Evolutionary conservation across 2,113 vertebrate species (phyloP), one percentile per base, ranked within the genome.

Genomic region (Prinia subflava): DNA sequence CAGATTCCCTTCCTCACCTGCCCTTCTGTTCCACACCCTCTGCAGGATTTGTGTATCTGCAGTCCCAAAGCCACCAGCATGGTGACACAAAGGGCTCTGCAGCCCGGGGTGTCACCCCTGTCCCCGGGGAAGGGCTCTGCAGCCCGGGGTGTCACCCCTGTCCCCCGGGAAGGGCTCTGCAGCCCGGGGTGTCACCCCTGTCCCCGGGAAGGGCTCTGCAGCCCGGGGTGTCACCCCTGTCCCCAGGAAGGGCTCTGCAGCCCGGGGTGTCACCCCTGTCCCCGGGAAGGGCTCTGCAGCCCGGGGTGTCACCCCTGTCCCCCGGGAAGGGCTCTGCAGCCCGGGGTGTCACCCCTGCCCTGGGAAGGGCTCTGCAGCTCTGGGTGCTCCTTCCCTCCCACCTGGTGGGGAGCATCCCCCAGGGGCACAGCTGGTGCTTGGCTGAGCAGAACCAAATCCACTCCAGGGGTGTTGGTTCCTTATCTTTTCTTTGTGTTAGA

Each of bases 391-490:
- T 41, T 25, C 15, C 12, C 28, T 27, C 11, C 7, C 11, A 13
- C 39, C 39, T 39, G 39, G 9, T 39, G 39, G 31, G 18, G 13
- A 88, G 8, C 55, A 41, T 52, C 65, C 59, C 60, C 5, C 0
- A 0, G 37, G 20, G 35, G 24, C 42, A 30, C 16, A 83, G 71
- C 62, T 13, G 21, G 33, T 1, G 1, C 11, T 0, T 0, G 33
- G 57, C 55, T 11, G 56, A 73, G 74, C 74, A 49, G 70, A n/a
- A 11, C 62, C 65, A 10, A 65, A 19, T 4, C 20, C 15, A 0
- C 37, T 1, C 1, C 0, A 46, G 44, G 44, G 18, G 18, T 46
- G 44, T 46, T 18, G 44, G 44, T 46, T 46, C 18, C 44, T 46
- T 46, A 46, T 46, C 44, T 46, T 46, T 46, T 46, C 44, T 46